Evolutionary conservation across 2,113 vertebrate species (phyloP).

Genomic region (Triplophysa siluroides): DNA sequence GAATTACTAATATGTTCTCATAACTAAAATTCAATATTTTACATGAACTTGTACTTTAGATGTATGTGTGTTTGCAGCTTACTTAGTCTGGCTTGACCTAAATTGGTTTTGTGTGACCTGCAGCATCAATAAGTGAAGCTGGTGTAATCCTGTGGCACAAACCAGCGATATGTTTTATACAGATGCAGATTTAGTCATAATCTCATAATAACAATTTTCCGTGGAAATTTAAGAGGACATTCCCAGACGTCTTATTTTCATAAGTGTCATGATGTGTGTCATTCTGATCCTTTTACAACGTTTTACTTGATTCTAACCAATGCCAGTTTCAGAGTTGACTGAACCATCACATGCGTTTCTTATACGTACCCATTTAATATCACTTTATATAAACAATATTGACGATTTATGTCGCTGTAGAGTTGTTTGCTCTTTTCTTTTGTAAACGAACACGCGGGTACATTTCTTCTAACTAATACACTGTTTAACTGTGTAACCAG

Average conservation of each 20-base stretch:
- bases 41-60: too few relatives aligned
- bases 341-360: not conserved
- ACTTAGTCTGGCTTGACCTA: not conserved
- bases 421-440: not conserved
- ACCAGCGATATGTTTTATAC: constrained; percentile 6
- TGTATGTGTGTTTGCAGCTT: constrained; percentile 31
- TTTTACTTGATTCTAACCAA: not conserved
- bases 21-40: not conserved
- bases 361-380: not conserved
- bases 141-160: not conserved
- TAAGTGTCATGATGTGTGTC: not conserved
- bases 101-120: not conserved
- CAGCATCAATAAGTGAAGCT: constrained; percentile 36
- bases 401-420: not conserved
- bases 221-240: constrained; percentile 23
- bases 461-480: too few relatives aligned
- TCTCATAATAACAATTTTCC: not conserved
- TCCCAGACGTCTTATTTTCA: not conserved
- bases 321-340: not conserved
- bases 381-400: not conserved
- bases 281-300: constrained; percentile 7
- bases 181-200: constrained; percentile 17
- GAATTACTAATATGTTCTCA: not conserved
- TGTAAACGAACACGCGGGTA: too few relatives aligned
- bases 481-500: too few relatives aligned